A percentile compares a stretch with the other conserved stretches of the same genome.
These are phyloP conservation scores for Drosophila neutralis DNA, from an alignment of 2,888 invertebrate species.

Conservation along the genomic window DNA sequence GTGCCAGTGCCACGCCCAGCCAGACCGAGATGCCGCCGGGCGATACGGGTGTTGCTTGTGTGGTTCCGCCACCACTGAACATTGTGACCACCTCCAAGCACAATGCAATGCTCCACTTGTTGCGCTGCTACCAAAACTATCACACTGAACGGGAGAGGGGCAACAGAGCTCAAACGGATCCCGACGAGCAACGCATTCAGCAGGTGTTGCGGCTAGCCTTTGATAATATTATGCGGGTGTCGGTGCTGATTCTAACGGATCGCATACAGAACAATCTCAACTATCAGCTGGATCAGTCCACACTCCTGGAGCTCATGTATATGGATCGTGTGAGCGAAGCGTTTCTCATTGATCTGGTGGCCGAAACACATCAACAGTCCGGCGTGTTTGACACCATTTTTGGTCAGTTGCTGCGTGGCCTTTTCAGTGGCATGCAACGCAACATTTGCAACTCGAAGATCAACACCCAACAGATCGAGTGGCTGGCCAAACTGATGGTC, in stretches of 20 bases:
- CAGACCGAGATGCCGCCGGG: slow-evolving; percentile 45
- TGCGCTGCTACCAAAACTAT: slow-evolving; percentile 81
- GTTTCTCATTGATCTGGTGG: slow-evolving; percentile 87
- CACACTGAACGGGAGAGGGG: slow-evolving; percentile 43
- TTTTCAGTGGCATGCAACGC: slow-evolving; percentile 84
- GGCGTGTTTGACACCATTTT: slow-evolving; percentile 82
- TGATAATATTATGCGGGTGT: slow-evolving; percentile 71
- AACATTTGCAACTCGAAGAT: slow-evolving; percentile 83
- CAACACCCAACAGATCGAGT: slow-evolving; percentile 89
- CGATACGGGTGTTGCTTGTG: slow-evolving; percentile 41
- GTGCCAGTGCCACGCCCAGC: slow-evolving; percentile 37
- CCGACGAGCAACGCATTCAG: slow-evolving; percentile 23
- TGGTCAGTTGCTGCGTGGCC: slow-evolving; percentile 80
- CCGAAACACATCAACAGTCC: slow-evolving; percentile 85
- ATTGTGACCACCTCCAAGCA: slow-evolving; percentile 72
- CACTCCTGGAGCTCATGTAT: slow-evolving; percentile 87
- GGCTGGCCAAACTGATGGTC: slow-evolving; percentile 92
- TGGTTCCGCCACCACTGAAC: slow-evolving; percentile 49
- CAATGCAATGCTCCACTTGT: slow-evolving; percentile 80
- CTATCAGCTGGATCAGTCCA: slow-evolving; percentile 84
- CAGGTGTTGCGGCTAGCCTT: slow-evolving; percentile 51
- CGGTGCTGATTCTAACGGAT: slow-evolving; percentile 79
- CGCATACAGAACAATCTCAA: slow-evolving; percentile 79
- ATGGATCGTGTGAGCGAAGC: slow-evolving; percentile 87
- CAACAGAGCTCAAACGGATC: not conserved